A percentile compares a stretch with the other conserved stretches of the same genome.
Conservation (phyloP, 2,888 invertebrate species). For the Pristionchus maxplancki region DNA sequence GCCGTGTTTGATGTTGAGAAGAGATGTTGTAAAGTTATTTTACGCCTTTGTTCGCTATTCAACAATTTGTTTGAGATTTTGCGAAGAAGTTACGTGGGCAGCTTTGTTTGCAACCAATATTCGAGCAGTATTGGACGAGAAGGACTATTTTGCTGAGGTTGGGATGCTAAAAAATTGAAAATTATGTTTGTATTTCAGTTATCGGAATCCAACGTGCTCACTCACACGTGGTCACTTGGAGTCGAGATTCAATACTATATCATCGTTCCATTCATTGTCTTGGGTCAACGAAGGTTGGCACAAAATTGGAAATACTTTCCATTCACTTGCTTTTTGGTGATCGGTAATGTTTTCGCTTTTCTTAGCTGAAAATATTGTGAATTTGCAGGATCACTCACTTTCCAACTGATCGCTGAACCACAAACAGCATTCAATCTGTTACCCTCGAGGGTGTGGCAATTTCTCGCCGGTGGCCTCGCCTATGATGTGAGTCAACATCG, state of each 20-base stretch:
- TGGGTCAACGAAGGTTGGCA: neutral
- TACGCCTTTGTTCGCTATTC: neutral
- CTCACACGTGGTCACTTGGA: slow-evolving; percentile 37
- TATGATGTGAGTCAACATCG: neutral
- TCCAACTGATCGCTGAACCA: neutral
- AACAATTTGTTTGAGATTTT: neutral
- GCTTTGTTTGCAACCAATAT: neutral
- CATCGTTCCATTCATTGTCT: slow-evolving; percentile 7
- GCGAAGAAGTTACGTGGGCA: neutral
- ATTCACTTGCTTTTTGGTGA: neutral
- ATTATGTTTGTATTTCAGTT: too few relatives aligned
- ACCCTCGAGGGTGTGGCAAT: slow-evolving; percentile 28
- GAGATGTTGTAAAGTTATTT: neutral
- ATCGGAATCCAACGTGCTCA: neutral
- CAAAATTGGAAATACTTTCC: neutral
- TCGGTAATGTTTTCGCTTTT: too few relatives aligned
- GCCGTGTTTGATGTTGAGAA: neutral
- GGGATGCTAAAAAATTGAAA: neutral
- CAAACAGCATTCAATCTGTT: neutral
- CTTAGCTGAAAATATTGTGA: too few relatives aligned
- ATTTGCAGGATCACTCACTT: neutral
- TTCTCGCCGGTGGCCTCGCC: neutral
- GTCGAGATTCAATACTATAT: slow-evolving; percentile 43
- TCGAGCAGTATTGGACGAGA: neutral
- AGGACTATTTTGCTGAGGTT: slow-evolving; percentile 19